Evolutionary conservation across 1,140 invertebrate species (phyloP), one percentile per base, ranked within the genome.

Genomic region (Mizuhopecten yessoensis): DNA sequence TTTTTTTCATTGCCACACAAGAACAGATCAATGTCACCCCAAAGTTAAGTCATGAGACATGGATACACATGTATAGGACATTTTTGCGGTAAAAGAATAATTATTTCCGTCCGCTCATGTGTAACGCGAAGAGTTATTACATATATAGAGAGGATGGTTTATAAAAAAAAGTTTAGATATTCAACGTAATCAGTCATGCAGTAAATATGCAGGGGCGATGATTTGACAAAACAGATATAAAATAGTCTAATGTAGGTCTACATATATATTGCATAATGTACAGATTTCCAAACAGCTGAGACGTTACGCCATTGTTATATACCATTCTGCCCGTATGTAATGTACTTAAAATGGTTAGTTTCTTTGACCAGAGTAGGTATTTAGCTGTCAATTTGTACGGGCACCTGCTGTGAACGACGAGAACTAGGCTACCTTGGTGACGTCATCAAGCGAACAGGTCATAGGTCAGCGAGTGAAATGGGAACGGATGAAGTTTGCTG

Each of bases 401-500:
- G 57, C 57, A 75, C 57, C 57, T 75, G 57, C 57, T 75, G 57
- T 75, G 57, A 3, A 5, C 42, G 17, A 45, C 42, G 42, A 45
- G 42, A 45, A 45, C 42, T 45, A 45, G 42, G 42, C 57, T 75
- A 75, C 57, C 57, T 75, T 75, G 5, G 57, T 75, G 57, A 75
- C 57, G 57, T 75, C 57, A 75, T n/a, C 23, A 29, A 1, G 57
- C n/a, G 57, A 29, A 75, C 5, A 75, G 57, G 57, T 75, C 57
- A 75, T 29, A 75, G 57, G 57, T 75, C 57, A 75, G 57, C 57
- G 57, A 75, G 57, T 75, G 57, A 75, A 75, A 75, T 75, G 57
- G 57, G 57, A 75, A 75, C 57, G 57, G 57, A 75, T 75, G 57
- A 75, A 75, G 57, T 75, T 75, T 75, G n/a, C 23, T 29, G 57